These are phyloP conservation scores for Gila robusta DNA, from an alignment of 2,797 vertebrate species.

Conservation along the genomic window DNA sequence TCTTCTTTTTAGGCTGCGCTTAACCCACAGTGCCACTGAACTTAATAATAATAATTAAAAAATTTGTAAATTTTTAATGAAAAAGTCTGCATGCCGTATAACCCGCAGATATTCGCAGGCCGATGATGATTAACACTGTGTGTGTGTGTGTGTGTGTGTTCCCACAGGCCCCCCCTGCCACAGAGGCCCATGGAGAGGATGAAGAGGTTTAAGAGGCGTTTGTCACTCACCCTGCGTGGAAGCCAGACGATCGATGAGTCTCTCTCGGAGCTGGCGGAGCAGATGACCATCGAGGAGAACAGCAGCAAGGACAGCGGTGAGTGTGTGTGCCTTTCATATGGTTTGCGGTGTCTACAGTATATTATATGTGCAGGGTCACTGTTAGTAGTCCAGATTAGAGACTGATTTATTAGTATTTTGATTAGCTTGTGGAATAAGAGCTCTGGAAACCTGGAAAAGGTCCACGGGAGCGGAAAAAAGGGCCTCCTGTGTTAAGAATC, in stretches of 20 bases:
- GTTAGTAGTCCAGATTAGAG: conserved; percentile 34
- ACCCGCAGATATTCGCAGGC: neutral
- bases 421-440: conserved; percentile 42
- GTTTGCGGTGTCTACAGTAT: conserved; percentile 1
- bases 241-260: conserved; percentile 98
- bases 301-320: conserved; percentile 97
- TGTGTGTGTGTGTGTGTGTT: conserved; percentile 20
- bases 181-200: conserved; percentile 86
- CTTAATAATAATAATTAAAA: neutral
- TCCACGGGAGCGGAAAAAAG: conserved; percentile 33
- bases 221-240: conserved; percentile 94
- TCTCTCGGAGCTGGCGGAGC: conserved; percentile 94
- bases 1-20: neutral
- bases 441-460: conserved; percentile 44
- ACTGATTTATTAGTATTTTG: conserved; percentile 39
- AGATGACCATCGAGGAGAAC: conserved; percentile 98
- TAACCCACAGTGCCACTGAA: neutral
- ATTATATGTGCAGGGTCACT: conserved; percentile 18
- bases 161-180: conserved; percentile 77
- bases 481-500: neutral
- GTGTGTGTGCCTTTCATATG: conserved; percentile 23
- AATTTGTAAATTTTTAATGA: neutral
- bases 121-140: conserved; percentile 27
- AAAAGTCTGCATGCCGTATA: neutral
- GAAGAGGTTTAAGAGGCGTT: conserved; percentile 97